Base-by-base conservation (phyloP, 2,888 invertebrate genomes). In the Thymelicus acteon region DNA sequence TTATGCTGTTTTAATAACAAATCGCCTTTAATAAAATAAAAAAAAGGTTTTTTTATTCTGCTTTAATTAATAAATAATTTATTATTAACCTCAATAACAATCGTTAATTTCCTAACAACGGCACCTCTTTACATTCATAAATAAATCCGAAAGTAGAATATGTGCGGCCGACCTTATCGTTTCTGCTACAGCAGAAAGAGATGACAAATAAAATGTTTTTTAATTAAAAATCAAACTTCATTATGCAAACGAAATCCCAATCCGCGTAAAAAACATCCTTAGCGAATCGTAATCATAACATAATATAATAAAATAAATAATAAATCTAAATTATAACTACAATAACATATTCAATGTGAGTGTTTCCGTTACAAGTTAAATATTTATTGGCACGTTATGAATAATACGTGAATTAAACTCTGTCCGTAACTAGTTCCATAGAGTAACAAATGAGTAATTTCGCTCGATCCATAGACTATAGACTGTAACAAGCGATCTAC, bases 271-370 rank as follows among this genome's bases (percentile, higher is more conserved):
- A 60, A 40, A 62, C 52, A 39, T 57, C n/a, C 48, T 58, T 63
- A 63, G 24, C 58, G 48, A 63, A 69, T 40, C 67, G 67, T 60
- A 13, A 60, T 49, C n/a, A 39, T 60, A 67, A 67, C 49, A 67
- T n/a, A 58, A 58, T 58, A 69, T 39, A 40, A 69, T 69, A 69
- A 69, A 69, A 69, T 69, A 69, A 69, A 69, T 69, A 69, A 60
- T 70, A 70, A 49, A 60, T 49, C 69, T 70, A 70, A 70, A 60
- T 70, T 70, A 70, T 40, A 69, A 15, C 69, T 69, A 69, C 37
- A 62, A 69, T 57, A 62, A 63, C 24, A 69, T 37, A 69, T 54
- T 62, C 47, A 52, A 61, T 31, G 37, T 57, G 62, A 57, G 63
- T 69, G 63, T 62, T 47, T 39, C 24, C 57, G 60, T 70, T 70